Base-by-base conservation (phyloP, 1,140 invertebrate species). In the Sitodiplosis mosellana region DNA sequence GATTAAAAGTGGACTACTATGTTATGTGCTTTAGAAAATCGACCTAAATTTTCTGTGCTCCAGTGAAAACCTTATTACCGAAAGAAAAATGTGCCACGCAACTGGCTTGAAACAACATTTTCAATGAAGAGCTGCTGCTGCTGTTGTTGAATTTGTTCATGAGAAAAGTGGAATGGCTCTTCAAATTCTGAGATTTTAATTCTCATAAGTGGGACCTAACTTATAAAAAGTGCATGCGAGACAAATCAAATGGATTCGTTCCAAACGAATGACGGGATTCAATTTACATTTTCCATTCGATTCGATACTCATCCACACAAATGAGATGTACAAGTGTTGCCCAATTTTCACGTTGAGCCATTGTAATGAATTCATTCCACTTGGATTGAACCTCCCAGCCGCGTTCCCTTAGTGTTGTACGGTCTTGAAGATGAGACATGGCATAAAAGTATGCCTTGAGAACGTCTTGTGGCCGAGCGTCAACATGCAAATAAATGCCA, bases 371-470 rank as follows among this genome's bases (percentile, higher is more conserved):
- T 45, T 66, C 56, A 51, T 69, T 59, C 51, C 56, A 58, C 48
- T 60, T 61, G 45, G 59, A 54, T 58, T 72, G 73, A 52, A 65
- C 54, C 61, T 71, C 55, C 64, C 61, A 70, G 52, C 68, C 64
- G 56, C 61, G 52, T 22, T 70, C 66, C 47, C 68, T 64, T 21
- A 66, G 66, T 50, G 58, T 52, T 53, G 51, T 60, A 46, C 68
- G 58, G 47, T 65, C 56, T 49, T 62, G 59, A 36, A 62, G 51
- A 51, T 69, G 61, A 40, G 67, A 65, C 22, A 68, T 60, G 5
- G 57, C 59, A 51, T 63, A 67, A 43, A 61, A 59, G 43, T 59
- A 63, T 18, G 60, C 54, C 48, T 63, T 59, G 12, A 74, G 49
- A 6, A 70, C 53, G 41, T 61, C 62, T 40, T 59, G 58, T 2